Conservation (phyloP, 2,797 vertebrate species). For the Sus cebifrons region DNA sequence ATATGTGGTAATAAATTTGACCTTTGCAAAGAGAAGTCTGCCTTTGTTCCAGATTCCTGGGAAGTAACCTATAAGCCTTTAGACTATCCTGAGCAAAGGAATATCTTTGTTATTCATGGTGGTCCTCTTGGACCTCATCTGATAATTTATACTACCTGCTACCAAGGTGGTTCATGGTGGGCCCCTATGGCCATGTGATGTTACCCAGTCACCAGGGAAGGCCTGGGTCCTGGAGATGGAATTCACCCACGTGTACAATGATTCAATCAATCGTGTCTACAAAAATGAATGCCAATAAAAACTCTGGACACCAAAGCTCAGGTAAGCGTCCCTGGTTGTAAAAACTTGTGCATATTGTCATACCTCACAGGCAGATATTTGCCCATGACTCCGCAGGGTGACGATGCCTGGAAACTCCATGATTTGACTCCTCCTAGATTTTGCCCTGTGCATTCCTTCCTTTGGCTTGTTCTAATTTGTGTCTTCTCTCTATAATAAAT, state of each 20-base stretch:
- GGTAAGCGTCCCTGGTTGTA: background rate
- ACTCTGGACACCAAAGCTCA: background rate
- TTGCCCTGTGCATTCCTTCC: background rate
- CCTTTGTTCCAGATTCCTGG: background rate
- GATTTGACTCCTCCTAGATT: background rate
- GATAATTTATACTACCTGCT: background rate
- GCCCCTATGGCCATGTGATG: background rate
- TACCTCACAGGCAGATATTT: background rate
- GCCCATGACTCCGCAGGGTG: background rate
- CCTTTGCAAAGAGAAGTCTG: background rate
- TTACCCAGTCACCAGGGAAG: background rate
- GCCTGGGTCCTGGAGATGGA: background rate
- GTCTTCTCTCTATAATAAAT: background rate
- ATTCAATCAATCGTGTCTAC: background rate
- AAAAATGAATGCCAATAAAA: slow-evolving; percentile 1
- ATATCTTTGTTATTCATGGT: background rate
- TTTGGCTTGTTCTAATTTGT: background rate
- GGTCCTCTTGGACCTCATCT: background rate
- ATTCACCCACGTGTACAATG: background rate
- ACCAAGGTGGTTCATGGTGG: background rate
- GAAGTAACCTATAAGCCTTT: background rate
- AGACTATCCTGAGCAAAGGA: background rate
- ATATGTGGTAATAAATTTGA: background rate
- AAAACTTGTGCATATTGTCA: rapidly evolving
- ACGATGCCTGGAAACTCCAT: background rate